Conservation (phyloP, 2,888 invertebrate genomes). For the Pinctada fucata region DNA sequence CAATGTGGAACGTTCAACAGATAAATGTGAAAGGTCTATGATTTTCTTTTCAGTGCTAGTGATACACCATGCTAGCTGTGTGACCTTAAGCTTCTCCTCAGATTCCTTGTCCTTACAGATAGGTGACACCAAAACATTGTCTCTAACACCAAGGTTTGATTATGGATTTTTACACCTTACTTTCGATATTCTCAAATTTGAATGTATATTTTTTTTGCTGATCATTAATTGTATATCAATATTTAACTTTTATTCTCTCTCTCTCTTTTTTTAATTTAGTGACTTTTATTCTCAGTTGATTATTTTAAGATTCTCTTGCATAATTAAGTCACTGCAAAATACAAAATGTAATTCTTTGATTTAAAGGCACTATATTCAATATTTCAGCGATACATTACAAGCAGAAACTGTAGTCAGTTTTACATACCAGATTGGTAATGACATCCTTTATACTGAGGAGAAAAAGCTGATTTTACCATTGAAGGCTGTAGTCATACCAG, state of each 20-base stretch:
- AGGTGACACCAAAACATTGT: neutral
- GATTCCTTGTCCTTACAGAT: neutral
- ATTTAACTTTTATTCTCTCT: neutral
- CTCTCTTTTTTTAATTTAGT: neutral
- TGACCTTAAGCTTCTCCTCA: neutral
- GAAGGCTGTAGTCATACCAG: conserved; percentile 53
- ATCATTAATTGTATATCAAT: neutral
- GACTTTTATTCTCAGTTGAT: too few relatives aligned
- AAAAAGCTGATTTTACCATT: conserved; percentile 52
- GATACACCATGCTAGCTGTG: too few relatives aligned
- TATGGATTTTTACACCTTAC: too few relatives aligned
- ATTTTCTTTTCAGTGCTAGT: too few relatives aligned
- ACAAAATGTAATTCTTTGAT: too few relatives aligned
- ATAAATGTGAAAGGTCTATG: too few relatives aligned
- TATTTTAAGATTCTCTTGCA: too few relatives aligned
- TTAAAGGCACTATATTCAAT: neutral
- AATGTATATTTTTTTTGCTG: too few relatives aligned
- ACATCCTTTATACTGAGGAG: conserved; percentile 40
- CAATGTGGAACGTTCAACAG: too few relatives aligned
- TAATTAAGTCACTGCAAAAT: too few relatives aligned
- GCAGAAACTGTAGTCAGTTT: conserved; percentile 55
- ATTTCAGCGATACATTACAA: conserved; percentile 49
- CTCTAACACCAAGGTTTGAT: conserved; percentile 43
- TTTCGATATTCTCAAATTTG: too few relatives aligned
- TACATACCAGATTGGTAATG: conserved; percentile 63